A percentile compares a stretch with the other conserved stretches of the same genome.
phyloP scores from a whole-genome alignment of 2,888 invertebrate species.

The Dicyrtomina minuta region DNA sequence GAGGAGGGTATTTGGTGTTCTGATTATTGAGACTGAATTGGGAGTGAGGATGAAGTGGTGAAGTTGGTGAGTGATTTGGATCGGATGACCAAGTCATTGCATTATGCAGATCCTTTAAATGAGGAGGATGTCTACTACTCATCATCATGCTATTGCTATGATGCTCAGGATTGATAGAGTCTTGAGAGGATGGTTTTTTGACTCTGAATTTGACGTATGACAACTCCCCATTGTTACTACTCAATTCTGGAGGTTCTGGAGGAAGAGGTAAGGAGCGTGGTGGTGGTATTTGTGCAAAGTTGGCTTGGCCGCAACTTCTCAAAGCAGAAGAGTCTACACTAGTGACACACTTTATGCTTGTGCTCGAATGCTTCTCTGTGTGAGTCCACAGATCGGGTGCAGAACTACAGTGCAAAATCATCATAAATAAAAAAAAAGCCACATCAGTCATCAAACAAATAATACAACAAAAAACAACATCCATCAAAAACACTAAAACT shows the following conservation, averaged over 20 bases:
- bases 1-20: conserved; percentile 21
- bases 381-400: conserved; percentile 27
- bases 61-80: conserved; percentile 20
- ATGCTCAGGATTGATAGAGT: conserved; percentile 1
- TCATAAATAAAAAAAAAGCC: conserved; percentile 12
- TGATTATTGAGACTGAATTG: no score
- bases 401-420: conserved; percentile 36
- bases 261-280: conserved; percentile 8
- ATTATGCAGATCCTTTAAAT: no score
- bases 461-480: not conserved
- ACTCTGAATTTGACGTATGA: conserved; percentile 1
- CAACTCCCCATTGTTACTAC: no score
- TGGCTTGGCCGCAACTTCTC: conserved; percentile 22
- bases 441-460: conserved; percentile 14
- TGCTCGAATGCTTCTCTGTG: conserved; percentile 34
- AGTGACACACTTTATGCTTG: conserved; percentile 32
- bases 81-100: not conserved
- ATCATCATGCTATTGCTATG: conserved; percentile 3
- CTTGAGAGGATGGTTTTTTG: conserved; percentile 5
- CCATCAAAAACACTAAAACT: no score
- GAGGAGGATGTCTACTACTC: not conserved
- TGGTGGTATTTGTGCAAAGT: not conserved
- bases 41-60: not conserved
- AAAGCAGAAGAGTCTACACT: conserved; percentile 32
- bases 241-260: not conserved